Base-by-base conservation (phyloP, 2,797 vertebrate genomes). In the Crax fasciolata region DNA sequence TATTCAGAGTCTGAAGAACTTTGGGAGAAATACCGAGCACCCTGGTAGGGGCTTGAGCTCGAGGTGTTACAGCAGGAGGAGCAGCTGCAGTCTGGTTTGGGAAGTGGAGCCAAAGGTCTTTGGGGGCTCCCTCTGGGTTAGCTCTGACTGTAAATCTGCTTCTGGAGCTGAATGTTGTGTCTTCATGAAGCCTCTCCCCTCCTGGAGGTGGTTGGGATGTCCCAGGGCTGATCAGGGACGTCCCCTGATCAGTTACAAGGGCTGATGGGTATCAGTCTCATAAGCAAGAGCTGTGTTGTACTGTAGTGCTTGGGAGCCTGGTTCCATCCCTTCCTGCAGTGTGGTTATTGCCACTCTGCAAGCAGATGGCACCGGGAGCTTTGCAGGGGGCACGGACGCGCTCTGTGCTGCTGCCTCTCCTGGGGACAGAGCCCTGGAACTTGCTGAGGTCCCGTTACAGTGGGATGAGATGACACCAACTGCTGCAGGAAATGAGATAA, bases 91-190 rank as follows among this genome's bases (percentile, higher is more conserved):
- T 35, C 58, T 57, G 0, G 27, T 66, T 57, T 24, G 66, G 41
- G 77, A 46, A 73, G 49, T 11, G 44, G 70, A 57, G 32, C 54
- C 54, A 51, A 38, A 54, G 43, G 16, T 63, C 4, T 1, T 51
- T 58, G 52, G 55, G 58, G 55, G 2, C 28, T 72, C 44, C 61
- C 71, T 30, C 49, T 58, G 49, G 76, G 35, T 77, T 52, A 76
- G 44, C 6, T 1, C 1, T 12, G 75, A 20, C 39, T 48, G 61
- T 38, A 63, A 30, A 58, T 61, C 30, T 3, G 0, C 28, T 1
- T 57, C 41, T 57, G 72, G 66, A 81, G 66, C 66, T 16, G 14
- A 27, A 38, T 21, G 2, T 15, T 52, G 89, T 20, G 39, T 89
- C 76, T 66, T 14, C 0, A 2, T 25, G 32, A 48, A 30, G 18